phyloP scores from a whole-genome alignment of 2,797 vertebrate genomes.

The Anolis apletophallus region DNA sequence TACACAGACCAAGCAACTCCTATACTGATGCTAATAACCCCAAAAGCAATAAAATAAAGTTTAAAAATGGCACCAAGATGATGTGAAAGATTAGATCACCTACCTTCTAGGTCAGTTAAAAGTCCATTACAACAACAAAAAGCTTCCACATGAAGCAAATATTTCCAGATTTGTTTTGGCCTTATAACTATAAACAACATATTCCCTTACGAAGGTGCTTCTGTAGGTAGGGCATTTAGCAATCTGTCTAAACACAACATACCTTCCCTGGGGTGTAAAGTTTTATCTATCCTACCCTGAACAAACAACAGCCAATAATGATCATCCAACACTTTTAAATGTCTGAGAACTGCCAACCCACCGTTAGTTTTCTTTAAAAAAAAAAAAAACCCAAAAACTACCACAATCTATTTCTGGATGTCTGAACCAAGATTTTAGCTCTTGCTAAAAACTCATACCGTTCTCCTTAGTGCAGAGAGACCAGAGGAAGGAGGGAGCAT shows the following conservation, averaged over 20 bases:
- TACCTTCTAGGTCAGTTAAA: neutral
- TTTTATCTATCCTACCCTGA: neutral
- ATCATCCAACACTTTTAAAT: neutral
- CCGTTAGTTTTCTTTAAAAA: neutral
- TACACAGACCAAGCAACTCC: neutral
- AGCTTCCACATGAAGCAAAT: neutral
- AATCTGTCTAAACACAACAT: neutral
- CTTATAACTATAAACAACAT: neutral
- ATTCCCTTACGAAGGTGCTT: neutral
- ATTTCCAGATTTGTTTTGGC: neutral
- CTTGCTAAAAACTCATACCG: slow-evolving; percentile 34
- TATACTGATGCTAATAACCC: neutral
- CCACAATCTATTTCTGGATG: neutral
- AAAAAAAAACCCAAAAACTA: no score
- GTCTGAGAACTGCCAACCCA: neutral
- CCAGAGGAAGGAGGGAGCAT: neutral
- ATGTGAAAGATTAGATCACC: neutral
- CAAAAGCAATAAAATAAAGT: neutral
- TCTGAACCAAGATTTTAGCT: slow-evolving; percentile 33
- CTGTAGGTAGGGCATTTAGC: neutral
- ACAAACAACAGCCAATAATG: neutral
- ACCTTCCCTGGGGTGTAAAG: neutral
- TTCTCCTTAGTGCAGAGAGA: slow-evolving; percentile 48
- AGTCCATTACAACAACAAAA: neutral
- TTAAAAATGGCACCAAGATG: neutral